Percentiles rank a stretch among this genome's conserved stretches.
phyloP scores from a whole-genome alignment of 2,888 invertebrate genomes.

The Carabus problematicus region DNA sequence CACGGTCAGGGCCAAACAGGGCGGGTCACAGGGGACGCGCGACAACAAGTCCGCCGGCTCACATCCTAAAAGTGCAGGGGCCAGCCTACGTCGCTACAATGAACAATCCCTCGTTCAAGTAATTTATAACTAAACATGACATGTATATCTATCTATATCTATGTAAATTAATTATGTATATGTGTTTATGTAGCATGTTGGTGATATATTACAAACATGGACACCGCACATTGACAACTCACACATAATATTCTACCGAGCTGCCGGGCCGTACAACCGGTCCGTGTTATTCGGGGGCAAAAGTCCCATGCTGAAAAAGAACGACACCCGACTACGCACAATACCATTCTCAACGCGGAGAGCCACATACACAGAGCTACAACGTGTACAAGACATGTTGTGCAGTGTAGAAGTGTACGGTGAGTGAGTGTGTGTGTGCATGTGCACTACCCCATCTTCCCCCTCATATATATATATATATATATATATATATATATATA shows the following conservation, averaged over 20 bases:
- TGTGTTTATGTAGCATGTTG: slow-evolving; percentile 27
- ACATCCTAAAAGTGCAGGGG: slow-evolving; percentile 80
- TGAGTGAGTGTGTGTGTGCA: slow-evolving; percentile 54
- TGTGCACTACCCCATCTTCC: no score
- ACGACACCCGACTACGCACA: slow-evolving; percentile 69
- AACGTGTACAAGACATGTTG: slow-evolving; percentile 74
- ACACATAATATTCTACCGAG: slow-evolving; percentile 61
- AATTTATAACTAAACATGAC: slow-evolving; percentile 5
- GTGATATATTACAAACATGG: slow-evolving; percentile 28
- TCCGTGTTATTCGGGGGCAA: slow-evolving; percentile 77
- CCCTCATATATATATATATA: no score
- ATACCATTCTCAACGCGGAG: slow-evolving; percentile 84
- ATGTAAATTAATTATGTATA: background rate
- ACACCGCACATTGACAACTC: slow-evolving; percentile 30
- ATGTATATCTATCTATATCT: slow-evolving; percentile 14
- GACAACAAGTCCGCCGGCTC: slow-evolving; percentile 68
- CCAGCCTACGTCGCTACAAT: slow-evolving; percentile 80
- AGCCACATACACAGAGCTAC: slow-evolving; percentile 81
- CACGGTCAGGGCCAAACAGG: slow-evolving; percentile 83
- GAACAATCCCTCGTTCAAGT: slow-evolving; percentile 78
- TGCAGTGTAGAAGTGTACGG: slow-evolving; percentile 73
- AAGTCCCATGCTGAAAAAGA: slow-evolving; percentile 70
- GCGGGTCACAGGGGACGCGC: slow-evolving; percentile 73
- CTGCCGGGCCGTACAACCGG: slow-evolving; percentile 76
- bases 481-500: no score